Conservation (phyloP, 2,888 invertebrate species). For the Xestia rhomboidea region DNA sequence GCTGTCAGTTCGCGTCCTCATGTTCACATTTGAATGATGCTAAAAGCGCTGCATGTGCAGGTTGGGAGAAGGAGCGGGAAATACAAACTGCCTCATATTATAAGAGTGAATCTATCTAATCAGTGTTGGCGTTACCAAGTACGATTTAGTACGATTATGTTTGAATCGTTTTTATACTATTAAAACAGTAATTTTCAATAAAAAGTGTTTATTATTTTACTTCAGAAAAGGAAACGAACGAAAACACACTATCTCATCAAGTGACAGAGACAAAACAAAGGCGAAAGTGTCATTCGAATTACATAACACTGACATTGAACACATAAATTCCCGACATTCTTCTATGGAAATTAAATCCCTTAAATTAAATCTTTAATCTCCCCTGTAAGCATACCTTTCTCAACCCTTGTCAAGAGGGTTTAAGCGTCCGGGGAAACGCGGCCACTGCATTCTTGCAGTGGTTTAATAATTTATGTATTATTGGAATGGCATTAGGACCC, state of each 20-base stretch:
- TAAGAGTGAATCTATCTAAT: too few species aligned
- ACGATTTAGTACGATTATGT: too few species aligned
- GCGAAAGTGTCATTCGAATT: constrained; percentile 16
- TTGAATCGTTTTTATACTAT: too few species aligned
- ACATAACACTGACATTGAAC: background rate
- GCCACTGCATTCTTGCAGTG: constrained; percentile 57
- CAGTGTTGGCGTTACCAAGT: too few species aligned
- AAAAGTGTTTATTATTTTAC: too few species aligned
- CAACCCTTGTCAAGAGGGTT: constrained; percentile 50
- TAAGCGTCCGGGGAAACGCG: constrained; percentile 25
- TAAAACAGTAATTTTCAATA: too few species aligned
- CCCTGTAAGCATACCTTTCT: constrained; percentile 57
- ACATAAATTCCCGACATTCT: constrained; percentile 54
- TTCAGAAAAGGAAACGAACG: too few species aligned
- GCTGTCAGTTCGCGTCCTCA: too few species aligned
- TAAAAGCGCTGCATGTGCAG: too few species aligned
- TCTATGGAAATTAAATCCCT: constrained; percentile 48
- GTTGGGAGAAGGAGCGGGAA: too few species aligned
- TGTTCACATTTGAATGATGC: too few species aligned
- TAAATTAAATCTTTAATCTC: constrained; percentile 53
- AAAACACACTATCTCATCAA: background rate
- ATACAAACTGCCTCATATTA: too few species aligned
- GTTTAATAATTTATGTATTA: constrained; percentile 38
- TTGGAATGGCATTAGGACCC: constrained; percentile 16
- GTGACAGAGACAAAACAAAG: background rate